Conservation (phyloP, 2,888 invertebrate genomes). For the Tetheella fluctuosa region DNA sequence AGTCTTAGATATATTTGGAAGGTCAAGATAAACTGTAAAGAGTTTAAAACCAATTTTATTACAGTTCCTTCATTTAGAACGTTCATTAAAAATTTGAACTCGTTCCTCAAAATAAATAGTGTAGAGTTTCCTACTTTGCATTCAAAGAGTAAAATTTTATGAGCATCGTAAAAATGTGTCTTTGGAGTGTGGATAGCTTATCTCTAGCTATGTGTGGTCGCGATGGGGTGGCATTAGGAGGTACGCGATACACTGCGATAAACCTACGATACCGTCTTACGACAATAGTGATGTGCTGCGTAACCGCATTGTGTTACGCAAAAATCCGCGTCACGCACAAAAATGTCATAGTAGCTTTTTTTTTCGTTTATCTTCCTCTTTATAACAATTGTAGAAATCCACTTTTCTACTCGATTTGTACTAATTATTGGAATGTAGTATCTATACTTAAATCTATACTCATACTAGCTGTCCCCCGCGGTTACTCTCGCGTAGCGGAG, state of each 20-base stretch:
- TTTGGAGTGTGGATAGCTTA: conserved; percentile 16
- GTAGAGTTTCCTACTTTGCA: conserved; percentile 29
- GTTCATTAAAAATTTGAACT: conserved; percentile 19
- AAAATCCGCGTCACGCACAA: neutral
- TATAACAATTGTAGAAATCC: too few relatives aligned
- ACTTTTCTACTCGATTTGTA: too few relatives aligned
- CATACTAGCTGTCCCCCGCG: too few relatives aligned
- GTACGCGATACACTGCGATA: neutral
- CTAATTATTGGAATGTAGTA: too few relatives aligned
- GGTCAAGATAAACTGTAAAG: too few relatives aligned
- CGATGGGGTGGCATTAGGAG: neutral
- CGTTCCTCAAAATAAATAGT: conserved; percentile 26
- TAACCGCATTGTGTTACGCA: neutral
- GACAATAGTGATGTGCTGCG: neutral
- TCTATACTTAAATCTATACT: too few relatives aligned
- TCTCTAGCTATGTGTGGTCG: conserved; percentile 12
- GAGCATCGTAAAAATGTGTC: conserved; percentile 24
- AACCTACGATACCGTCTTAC: neutral
- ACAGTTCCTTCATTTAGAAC: too few relatives aligned
- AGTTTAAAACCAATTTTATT: too few relatives aligned
- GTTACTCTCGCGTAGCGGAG: too few relatives aligned
- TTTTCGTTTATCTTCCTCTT: too few relatives aligned
- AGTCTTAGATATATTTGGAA: too few relatives aligned
- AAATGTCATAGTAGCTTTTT: too few relatives aligned
- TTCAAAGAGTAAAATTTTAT: conserved; percentile 32